Base-by-base conservation (phyloP, 1,140 invertebrate genomes). In the Drosophila pseudoananassae region DNA sequence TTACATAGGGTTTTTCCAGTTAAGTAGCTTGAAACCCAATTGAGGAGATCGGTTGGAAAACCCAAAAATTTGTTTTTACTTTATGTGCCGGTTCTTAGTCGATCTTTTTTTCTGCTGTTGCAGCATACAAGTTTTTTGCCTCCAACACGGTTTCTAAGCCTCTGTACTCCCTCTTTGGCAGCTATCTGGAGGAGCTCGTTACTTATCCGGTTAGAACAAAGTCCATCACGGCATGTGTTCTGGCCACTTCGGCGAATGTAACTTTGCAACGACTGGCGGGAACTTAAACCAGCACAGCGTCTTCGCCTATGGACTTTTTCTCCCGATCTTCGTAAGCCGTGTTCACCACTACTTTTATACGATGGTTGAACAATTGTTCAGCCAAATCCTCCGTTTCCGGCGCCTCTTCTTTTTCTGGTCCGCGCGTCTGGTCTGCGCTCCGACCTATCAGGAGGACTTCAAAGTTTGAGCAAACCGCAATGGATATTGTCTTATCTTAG, bases 331-430 rank as follows among this genome's bases (percentile, higher is more conserved):
- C 91, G 95, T 95, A 27, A 95, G 95, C 4, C 93, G 94, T 15
- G 92, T 96, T 1, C 95, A 95, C 4, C 95, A 96, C 91, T 96
- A 94, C 76, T 96, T 96, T 85, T 96, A 95, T 79, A 92, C 93
- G 61, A 92, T 93, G 14, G 77, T 95, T 43, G 94, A 95, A 68
- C 92, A 90, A 38, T 56, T 93, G 12, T 78, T 92, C 14, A 50
- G 38, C 10, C 53, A 83, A 10, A 78, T 91, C 63, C 23, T 90
- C 9, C 81, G 77, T 25, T 89, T 91, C 31, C 74, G 80, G 15
- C 63, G 90, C 38, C 69, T 93, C 74, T 71, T 80, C 53, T 57
- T 90, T 17, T 93, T 95, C 63, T 56, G 96, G 10, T 92, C 95
- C 63, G 95, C 96, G 87, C 93, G 95, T 75, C 79, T 95, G 1